Evolutionary conservation across 2,113 vertebrate species (phyloP).

Genomic region (Parotia lawesii): DNA sequence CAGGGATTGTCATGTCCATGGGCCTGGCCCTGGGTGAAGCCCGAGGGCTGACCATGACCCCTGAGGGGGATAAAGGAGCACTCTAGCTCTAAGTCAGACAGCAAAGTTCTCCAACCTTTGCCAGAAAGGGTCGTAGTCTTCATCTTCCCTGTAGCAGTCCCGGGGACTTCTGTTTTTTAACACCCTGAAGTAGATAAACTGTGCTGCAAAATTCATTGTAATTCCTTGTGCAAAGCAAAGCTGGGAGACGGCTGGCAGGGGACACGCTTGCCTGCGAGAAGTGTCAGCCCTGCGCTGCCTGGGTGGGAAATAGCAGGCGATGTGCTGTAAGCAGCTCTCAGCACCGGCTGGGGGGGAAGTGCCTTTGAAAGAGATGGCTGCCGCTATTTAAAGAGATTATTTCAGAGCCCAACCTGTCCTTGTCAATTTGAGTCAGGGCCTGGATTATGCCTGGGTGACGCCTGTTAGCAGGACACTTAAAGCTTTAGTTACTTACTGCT

Average conservation of each 20-base stretch:
- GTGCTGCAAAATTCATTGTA: constrained; percentile 88
- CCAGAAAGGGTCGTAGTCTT: constrained; percentile 92
- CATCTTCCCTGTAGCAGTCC: constrained; percentile 65
- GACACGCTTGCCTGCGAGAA: constrained; percentile 1
- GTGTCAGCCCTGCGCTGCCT: neutral
- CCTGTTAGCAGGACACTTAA: constrained; percentile 32
- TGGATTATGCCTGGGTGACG: constrained; percentile 57
- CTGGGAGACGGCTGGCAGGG: neutral
- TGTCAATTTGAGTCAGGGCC: constrained; percentile 68
- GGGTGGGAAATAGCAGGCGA: neutral
- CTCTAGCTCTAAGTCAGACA: constrained; percentile 71
- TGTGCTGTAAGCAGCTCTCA: neutral
- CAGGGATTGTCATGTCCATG: neutral
- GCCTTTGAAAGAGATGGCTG: constrained; percentile 19
- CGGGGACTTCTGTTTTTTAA: constrained; percentile 73
- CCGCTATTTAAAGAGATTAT: constrained; percentile 74
- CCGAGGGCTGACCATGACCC: constrained; percentile 26
- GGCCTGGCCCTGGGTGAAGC: neutral
- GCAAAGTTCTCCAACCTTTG: constrained; percentile 84
- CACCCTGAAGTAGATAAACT: constrained; percentile 82
- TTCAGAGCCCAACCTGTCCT: constrained; percentile 62
- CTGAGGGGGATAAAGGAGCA: constrained; percentile 11
- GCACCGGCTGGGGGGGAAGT: neutral
- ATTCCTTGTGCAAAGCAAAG: constrained; percentile 1
- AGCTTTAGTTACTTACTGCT: constrained; percentile 58